phyloP scores from a whole-genome alignment of 2,113 vertebrate genomes.

The Carlito syrichta region DNA sequence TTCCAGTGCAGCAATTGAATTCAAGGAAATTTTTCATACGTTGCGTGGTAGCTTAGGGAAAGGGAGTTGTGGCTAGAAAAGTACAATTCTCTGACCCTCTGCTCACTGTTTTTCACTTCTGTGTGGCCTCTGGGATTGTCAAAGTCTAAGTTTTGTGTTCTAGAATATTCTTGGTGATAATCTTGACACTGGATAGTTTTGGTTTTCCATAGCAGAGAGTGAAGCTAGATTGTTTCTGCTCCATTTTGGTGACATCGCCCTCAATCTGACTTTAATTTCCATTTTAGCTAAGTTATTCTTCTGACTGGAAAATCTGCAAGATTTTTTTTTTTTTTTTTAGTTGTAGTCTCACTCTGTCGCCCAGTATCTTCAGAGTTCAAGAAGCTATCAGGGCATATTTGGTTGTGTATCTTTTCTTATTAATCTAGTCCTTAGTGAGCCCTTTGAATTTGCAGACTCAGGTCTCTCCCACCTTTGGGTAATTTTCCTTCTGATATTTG shows the following conservation, averaged over 20 bases:
- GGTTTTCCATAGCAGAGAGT: background rate
- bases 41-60: background rate
- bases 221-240: background rate
- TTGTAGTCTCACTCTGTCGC: too few relatives aligned
- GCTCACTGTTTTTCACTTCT: background rate
- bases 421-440: background rate
- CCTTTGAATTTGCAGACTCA: background rate
- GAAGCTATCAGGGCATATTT: background rate
- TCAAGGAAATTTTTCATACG: background rate
- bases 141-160: background rate
- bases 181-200: background rate
- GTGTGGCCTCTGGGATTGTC: background rate
- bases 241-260: background rate
- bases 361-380: background rate
- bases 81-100: background rate
- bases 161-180: background rate
- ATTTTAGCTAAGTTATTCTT: background rate
- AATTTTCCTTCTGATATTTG: background rate
- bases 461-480: background rate
- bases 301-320: background rate
- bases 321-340: background rate
- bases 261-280: background rate
- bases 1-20: background rate
- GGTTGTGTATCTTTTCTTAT: background rate
- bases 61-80: background rate